Evolutionary conservation across 2,888 invertebrate species (phyloP), one percentile per base, ranked within the genome.

Genomic region (Drosophila neotestacea): DNA sequence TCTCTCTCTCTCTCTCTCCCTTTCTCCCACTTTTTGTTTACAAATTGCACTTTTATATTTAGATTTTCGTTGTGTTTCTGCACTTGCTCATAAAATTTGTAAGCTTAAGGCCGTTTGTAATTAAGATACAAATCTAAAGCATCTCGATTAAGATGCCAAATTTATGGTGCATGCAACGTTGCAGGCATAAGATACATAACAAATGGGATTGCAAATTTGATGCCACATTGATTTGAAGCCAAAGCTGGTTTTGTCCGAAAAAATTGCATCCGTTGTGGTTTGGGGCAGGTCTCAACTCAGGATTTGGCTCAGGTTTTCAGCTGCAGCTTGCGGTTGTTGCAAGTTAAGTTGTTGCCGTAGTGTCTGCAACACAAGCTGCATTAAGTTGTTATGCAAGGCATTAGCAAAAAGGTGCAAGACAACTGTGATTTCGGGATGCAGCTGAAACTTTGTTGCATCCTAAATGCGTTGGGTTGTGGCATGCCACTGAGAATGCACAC

Each of bases 311-410:
- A 13, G 46, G 32, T n/a, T 13, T 55, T 42, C 28, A 16, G 16
- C 16, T 22, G 42, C 63, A 61, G 36, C 47, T 67, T 71, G 79
- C 56, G 55, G 48, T 51, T 60, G 64, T 51, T 46, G 38, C 22
- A 55, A 51, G 28, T 48, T 36, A 41, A 22, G 16, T 32, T 58
- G 52, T 9, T 72, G 78, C 77, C 66, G 27, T 50, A 9, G 50
- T 62, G 72, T 72, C 11, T 50, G 41, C 65, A 32, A 48, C 73
- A 46, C 61, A 58, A 67, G 77, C 71, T 77, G 84, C 68, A 84
- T 88, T 88, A 88, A 84, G 84, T 85, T 81, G 89, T 84, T 88
- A 73, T 84, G 89, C 76, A 64, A 66, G 82, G 81, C 75, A 86
- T 88, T 88, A 83, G 88, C 67, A 72, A 70, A 88, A 75, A 88